A percentile compares a stretch with the other conserved stretches of the same genome.
phyloP scores from a whole-genome alignment of 1,140 invertebrate species.

The Heliconius nattereri region DNA sequence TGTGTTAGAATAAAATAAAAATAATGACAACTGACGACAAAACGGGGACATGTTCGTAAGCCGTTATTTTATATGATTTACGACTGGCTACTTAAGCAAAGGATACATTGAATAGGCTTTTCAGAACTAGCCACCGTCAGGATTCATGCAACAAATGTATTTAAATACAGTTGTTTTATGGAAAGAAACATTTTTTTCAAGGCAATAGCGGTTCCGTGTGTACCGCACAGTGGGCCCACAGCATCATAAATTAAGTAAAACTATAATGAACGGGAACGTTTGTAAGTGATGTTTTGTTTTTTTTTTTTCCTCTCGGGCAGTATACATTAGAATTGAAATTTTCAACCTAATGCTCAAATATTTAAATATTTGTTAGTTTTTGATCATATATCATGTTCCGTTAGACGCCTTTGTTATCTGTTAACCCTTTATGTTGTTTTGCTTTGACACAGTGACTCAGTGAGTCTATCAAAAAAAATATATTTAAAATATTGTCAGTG shows the following conservation, averaged over 20 bases:
- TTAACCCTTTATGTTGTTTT: constrained; percentile 31
- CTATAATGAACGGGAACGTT: constrained; percentile 68
- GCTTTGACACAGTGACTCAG: constrained; percentile 9
- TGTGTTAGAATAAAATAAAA: background rate
- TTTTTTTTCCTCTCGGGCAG: background rate
- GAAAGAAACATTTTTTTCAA: constrained; percentile 60
- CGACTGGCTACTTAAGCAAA: constrained; percentile 64
- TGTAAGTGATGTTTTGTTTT: constrained; percentile 70
- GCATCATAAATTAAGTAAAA: constrained; percentile 65
- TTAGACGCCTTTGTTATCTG: constrained; percentile 28
- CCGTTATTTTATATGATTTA: constrained; percentile 53
- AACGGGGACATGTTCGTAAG: background rate
- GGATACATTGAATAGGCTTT: constrained; percentile 58
- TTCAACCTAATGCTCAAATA: constrained; percentile 5
- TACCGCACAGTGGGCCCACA: constrained; percentile 62
- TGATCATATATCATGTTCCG: constrained; percentile 33
- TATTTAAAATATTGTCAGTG: background rate
- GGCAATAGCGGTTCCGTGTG: constrained; percentile 53
- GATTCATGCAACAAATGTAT: constrained; percentile 67
- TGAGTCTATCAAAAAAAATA: constrained; percentile 1
- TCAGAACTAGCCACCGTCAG: constrained; percentile 63
- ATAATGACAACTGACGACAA: background rate
- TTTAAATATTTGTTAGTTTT: constrained; percentile 26
- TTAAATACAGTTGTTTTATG: constrained; percentile 59
- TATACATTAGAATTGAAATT: background rate